Evolutionary conservation across 1,140 invertebrate genomes (phyloP).

Genomic region (Metaphire vulgaris): DNA sequence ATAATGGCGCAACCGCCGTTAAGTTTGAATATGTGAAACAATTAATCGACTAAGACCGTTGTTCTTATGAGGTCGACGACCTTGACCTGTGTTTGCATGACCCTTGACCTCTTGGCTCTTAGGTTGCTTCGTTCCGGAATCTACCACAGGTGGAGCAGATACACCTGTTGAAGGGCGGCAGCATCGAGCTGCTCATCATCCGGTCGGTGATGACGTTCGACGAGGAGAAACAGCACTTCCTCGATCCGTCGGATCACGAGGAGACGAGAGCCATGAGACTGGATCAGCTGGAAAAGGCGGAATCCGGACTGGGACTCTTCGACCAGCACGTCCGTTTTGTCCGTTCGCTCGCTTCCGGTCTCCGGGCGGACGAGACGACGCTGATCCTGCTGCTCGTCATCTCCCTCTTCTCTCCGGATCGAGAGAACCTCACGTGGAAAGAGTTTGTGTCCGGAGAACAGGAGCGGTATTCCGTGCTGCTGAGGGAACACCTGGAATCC

Average conservation of each 20-base stretch:
- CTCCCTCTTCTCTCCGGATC: constrained; percentile 55
- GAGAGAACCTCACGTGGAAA: constrained; percentile 46
- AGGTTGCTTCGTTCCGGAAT: constrained; percentile 45
- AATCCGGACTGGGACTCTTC: background rate
- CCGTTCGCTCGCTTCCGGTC: constrained; percentile 31
- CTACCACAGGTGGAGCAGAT: constrained; percentile 53
- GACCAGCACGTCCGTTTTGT: background rate
- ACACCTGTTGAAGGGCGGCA: constrained; percentile 52
- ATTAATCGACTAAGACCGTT: too few species aligned
- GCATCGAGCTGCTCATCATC: constrained; percentile 55
- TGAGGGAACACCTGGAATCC: constrained; percentile 54
- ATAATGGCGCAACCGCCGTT: too few species aligned
- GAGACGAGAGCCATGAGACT: constrained; percentile 20
- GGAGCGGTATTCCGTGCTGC: constrained; percentile 53
- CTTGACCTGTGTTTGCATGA: too few species aligned
- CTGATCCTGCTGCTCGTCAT: constrained; percentile 54
- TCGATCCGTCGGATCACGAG: constrained; percentile 13
- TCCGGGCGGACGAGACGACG: constrained; percentile 54
- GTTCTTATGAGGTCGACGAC: too few species aligned
- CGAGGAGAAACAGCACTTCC: constrained; percentile 25
- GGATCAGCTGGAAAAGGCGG: background rate
- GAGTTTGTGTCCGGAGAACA: constrained; percentile 49
- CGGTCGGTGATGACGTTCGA: constrained; percentile 50
- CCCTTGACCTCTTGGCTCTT: too few species aligned
- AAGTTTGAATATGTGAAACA: background rate